These are phyloP conservation scores for Bubo blakistoni DNA, from an alignment of 2,113 vertebrate species.

Conservation along the genomic window DNA sequence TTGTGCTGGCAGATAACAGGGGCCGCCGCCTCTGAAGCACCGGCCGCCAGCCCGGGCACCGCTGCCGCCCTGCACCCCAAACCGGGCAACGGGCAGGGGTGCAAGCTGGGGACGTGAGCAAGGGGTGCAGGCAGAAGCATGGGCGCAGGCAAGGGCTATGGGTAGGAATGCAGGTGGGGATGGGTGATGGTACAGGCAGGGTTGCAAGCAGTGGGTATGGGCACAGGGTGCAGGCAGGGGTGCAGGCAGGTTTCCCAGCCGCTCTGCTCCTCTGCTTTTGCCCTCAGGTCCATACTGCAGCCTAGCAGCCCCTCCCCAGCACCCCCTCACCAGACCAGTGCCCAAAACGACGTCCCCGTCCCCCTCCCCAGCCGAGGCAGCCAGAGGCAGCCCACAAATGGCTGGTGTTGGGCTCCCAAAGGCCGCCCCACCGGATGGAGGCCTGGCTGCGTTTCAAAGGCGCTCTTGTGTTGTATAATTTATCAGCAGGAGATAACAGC, in stretches of 20 bases:
- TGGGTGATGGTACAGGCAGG: neutral
- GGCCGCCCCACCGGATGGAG: neutral
- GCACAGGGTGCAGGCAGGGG: neutral
- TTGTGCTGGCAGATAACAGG: conserved; percentile 19
- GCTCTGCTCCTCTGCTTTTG: neutral
- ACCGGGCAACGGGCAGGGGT: neutral
- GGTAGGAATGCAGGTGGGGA: neutral
- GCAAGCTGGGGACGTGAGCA: neutral
- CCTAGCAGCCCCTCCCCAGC: neutral
- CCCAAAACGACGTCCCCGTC: rapidly evolving
- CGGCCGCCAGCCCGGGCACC: neutral
- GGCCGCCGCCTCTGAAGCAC: neutral
- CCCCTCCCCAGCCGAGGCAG: neutral
- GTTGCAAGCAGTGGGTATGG: neutral
- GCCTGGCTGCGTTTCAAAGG: conserved; percentile 28
- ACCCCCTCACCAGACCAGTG: no score
- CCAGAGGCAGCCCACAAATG: neutral
- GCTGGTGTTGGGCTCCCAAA: neutral
- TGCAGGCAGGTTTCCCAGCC: neutral
- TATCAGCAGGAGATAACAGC: conserved; percentile 11
- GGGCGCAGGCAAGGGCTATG: no score
- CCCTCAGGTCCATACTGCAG: rapidly evolving
- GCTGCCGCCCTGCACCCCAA: rapidly evolving
- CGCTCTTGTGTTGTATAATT: conserved; percentile 1
- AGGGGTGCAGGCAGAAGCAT: neutral